Conservation (phyloP, 2,888 invertebrate genomes). For the Villa cingulata region DNA sequence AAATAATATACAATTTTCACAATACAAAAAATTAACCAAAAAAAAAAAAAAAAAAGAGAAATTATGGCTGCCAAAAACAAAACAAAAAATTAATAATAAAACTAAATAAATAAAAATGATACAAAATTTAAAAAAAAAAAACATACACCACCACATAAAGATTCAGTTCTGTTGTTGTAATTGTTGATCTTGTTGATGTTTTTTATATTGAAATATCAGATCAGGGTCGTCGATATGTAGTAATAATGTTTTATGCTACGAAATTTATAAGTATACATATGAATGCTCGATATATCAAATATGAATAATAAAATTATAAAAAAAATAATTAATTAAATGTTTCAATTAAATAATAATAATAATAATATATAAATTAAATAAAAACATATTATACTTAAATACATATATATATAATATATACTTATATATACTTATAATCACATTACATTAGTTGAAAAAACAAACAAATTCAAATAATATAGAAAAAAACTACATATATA, state of each 20-base stretch:
- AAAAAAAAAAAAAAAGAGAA: neutral
- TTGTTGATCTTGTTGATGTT: conserved; percentile 23
- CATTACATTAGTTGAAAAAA: neutral
- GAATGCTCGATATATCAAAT: conserved; percentile 5
- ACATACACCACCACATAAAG: conserved; percentile 4
- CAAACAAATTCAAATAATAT: conserved; percentile 5
- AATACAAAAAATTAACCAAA: no score
- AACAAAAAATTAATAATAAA: neutral
- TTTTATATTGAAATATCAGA: conserved; percentile 14
- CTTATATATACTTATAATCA: conserved; percentile 1
- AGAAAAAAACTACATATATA: conserved; percentile 8
- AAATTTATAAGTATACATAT: no score
- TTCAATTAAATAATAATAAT: conserved; percentile 4
- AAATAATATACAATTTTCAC: no score
- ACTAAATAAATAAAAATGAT: conserved; percentile 3
- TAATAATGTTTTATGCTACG: conserved; percentile 8
- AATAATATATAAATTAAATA: neutral
- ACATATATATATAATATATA: conserved; percentile 7
- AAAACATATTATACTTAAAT: conserved; percentile 1
- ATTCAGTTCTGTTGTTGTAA: conserved; percentile 23
- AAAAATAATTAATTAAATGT: no score
- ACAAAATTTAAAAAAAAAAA: conserved; percentile 7
- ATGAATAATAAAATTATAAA: no score
- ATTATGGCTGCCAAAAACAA: no score
- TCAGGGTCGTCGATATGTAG: conserved; percentile 18